Evolutionary conservation across 2,888 invertebrate genomes (phyloP), one percentile per base, ranked within the genome.

Genomic region (Dynastes maya): DNA sequence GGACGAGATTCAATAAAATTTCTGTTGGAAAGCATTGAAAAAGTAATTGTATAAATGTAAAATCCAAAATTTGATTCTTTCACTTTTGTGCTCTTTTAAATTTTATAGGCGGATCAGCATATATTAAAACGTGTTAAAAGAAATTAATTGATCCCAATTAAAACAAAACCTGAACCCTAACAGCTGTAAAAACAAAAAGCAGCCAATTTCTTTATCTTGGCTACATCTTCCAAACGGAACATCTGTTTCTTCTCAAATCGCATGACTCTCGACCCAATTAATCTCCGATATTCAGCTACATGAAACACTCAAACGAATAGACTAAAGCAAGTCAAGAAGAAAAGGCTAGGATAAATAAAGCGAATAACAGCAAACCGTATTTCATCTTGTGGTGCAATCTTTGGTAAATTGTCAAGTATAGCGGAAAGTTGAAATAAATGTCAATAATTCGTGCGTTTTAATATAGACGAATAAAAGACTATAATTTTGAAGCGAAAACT

Each of bases 381-480:
- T 87, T 86, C 88, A 85, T 85, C 85, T 80, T 88, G 84, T 89
- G 89, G 89, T 89, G 89, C 89, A 89, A 89, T 87, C 80, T 79
- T 11, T 13, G 29, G 2, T 32, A 63, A 63, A 3, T 63, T 13
- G 27, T 13, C 13, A 63, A 32, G 22, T 9, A 1, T 13, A 29
- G 11, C 22, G 5, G 8, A 37, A 63, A 63, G 9, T 63, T 9
- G 6, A 63, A 32, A 63, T 63, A 27, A 32, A 63, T 32, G 27
- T 5, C 29, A 9, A 27, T 29, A 32, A 63, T 63, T 29, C 2
- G 8, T 32, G 13, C 63, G 2, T 32, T 32, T 13, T 63, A 22
- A 13, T 63, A 9, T 9, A 13, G 32, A 32, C 13, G 29, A 63
- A 63, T 29, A 2, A 8, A 29, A 8, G n/a, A 55, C 53, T 70